Evolutionary conservation across 2,113 vertebrate species (phyloP).

Genomic region (Lethenteron camtschaticum): DNA sequence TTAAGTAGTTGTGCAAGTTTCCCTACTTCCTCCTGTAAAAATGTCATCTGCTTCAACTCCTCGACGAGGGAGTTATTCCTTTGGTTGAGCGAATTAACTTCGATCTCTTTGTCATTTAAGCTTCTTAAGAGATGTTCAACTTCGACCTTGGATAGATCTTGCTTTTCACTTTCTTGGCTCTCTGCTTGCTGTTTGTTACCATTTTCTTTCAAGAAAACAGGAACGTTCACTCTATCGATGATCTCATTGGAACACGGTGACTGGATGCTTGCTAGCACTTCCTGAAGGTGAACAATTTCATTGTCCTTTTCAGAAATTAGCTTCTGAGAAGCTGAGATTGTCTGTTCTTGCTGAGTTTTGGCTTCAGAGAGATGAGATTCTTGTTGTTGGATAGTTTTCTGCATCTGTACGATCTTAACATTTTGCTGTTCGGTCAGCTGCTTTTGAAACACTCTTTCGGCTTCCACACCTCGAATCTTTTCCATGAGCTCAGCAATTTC

Average conservation of each 20-base stretch:
- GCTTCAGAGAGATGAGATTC: conserved; percentile 52
- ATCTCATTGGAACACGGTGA: conserved; percentile 27
- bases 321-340: conserved; percentile 37
- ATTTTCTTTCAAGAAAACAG: neutral
- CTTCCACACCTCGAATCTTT: conserved; percentile 32
- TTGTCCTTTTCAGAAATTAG: conserved; percentile 54
- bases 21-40: conserved; percentile 55
- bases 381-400: conserved; percentile 46
- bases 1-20: conserved; percentile 64
- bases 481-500: conserved; percentile 53
- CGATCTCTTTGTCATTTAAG: conserved; percentile 71
- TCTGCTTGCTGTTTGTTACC: conserved; percentile 26
- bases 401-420: conserved; percentile 28
- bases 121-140: conserved; percentile 58
- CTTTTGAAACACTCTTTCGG: conserved; percentile 38
- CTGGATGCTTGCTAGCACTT: conserved; percentile 34
- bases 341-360: conserved; percentile 44
- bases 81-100: conserved; percentile 72
- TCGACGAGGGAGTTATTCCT: conserved; percentile 56
- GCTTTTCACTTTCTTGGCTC: conserved; percentile 81
- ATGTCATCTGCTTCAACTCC: conserved; percentile 52
- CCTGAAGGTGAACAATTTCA: conserved; percentile 46
- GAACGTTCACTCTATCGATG: neutral
- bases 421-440: conserved; percentile 46
- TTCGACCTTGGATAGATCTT: conserved; percentile 81